These are phyloP conservation scores for Falco naumanni DNA, from an alignment of 2,797 vertebrate species.

Conservation along the genomic window DNA sequence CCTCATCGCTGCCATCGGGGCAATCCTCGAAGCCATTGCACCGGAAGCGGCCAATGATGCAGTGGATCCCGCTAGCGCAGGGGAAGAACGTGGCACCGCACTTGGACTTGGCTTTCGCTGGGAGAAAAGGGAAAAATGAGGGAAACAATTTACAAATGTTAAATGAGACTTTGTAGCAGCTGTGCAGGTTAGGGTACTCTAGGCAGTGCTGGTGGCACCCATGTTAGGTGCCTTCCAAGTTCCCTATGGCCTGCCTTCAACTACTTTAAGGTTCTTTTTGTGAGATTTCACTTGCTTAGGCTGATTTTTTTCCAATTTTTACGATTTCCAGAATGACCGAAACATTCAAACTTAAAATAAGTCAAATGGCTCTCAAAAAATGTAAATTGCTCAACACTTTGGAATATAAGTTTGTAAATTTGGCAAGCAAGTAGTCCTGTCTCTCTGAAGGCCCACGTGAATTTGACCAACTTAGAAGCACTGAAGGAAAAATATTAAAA, in stretches of 20 bases:
- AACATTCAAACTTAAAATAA: background rate
- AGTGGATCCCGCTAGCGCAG: constrained; percentile 92
- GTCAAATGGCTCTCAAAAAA: background rate
- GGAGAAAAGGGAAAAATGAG: background rate
- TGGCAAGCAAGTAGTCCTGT: background rate
- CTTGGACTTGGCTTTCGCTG: constrained; percentile 92
- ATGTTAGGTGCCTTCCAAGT: background rate
- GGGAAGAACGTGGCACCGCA: constrained; percentile 94
- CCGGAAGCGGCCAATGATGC: constrained; percentile 96
- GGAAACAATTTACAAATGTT: background rate
- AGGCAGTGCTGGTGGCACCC: fast-evolving
- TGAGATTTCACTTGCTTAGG: background rate
- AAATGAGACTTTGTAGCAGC: background rate
- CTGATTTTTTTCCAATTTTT: background rate
- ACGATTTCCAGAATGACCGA: background rate
- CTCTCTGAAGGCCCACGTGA: background rate
- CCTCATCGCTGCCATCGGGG: constrained; percentile 94
- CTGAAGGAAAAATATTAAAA: background rate
- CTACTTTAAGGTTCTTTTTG: background rate
- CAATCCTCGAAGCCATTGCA: constrained; percentile 97
- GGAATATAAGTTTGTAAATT: background rate
- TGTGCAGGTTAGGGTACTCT: background rate
- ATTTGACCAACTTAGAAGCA: background rate
- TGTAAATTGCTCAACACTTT: background rate
- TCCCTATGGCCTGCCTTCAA: background rate